These are phyloP conservation scores for Orussus abietinus DNA, from an alignment of 1,140 invertebrate species.

Conservation along the genomic window DNA sequence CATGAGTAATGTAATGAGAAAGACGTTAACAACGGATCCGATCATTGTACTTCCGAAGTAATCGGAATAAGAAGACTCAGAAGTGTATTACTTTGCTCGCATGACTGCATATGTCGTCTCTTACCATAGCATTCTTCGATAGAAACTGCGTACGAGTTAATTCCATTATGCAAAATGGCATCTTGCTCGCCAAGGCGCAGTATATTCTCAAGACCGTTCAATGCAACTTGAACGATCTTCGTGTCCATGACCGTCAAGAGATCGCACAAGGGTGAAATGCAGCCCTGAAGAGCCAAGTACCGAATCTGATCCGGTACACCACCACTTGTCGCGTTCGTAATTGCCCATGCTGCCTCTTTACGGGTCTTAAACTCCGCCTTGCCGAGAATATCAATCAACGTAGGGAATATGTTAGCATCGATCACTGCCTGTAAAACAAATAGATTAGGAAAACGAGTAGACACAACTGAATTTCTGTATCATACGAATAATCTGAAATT, in stretches of 20 bases:
- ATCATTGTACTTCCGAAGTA: not conserved
- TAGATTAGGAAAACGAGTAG: not conserved
- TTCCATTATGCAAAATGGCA: constrained; percentile 61
- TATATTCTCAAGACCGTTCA: constrained; percentile 96
- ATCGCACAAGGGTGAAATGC: constrained; percentile 93
- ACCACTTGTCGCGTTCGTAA: constrained; percentile 95
- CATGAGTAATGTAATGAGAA: too few species aligned
- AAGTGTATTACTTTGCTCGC: too few species aligned
- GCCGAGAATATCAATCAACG: constrained; percentile 84
- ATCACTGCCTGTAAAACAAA: constrained; percentile 76
- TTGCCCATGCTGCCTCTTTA: constrained; percentile 96
- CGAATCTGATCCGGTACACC: constrained; percentile 90
- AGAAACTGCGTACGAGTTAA: constrained; percentile 87
- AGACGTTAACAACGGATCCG: too few species aligned
- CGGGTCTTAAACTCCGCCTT: constrained; percentile 95
- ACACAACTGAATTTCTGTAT: not conserved
- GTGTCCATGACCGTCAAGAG: constrained; percentile 89
- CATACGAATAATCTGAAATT: constrained; percentile 7
- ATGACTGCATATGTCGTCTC: too few species aligned
- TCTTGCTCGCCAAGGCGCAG: constrained; percentile 86
- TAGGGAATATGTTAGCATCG: constrained; percentile 92
- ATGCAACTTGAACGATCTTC: constrained; percentile 96
- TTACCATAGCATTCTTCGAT: constrained; percentile 96
- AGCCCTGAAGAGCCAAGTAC: constrained; percentile 67
- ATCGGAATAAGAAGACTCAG: constrained; percentile 3